Conservation (phyloP, 2,113 vertebrate species). For the Carassius gibelio region DNA sequence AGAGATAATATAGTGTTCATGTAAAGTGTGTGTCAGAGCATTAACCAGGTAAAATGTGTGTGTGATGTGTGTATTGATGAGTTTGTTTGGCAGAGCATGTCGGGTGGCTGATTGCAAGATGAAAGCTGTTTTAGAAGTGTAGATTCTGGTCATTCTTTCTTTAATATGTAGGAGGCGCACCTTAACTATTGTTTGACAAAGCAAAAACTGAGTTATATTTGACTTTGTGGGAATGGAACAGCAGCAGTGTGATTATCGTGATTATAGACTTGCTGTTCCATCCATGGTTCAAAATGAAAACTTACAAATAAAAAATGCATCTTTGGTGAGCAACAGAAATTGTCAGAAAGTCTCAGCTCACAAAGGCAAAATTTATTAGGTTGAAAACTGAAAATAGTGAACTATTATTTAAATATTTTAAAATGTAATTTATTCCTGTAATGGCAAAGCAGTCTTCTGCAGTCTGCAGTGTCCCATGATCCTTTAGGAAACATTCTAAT, state of each 20-base stretch:
- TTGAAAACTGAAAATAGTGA: background rate
- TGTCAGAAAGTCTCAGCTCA: too few species aligned
- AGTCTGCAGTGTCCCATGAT: background rate
- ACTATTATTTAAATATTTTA: background rate
- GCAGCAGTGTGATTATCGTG: background rate
- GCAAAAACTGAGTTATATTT: conserved; percentile 70
- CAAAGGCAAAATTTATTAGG: background rate
- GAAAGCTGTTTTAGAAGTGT: conserved; percentile 51
- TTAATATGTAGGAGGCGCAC: conserved; percentile 69
- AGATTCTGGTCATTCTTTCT: conserved; percentile 61
- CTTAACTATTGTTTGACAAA: conserved; percentile 76
- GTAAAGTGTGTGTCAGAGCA: background rate
- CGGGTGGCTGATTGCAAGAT: conserved; percentile 31
- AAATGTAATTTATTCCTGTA: background rate
- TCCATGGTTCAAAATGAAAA: background rate
- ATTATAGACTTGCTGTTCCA: background rate
- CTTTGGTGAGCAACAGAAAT: background rate
- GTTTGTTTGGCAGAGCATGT: conserved; percentile 1
- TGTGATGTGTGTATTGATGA: background rate
- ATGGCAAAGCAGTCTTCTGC: background rate
- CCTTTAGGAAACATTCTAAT: background rate
- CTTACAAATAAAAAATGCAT: background rate
- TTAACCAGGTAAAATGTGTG: conserved; percentile 36
- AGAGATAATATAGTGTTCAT: conserved; percentile 29
- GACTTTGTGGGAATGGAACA: conserved; percentile 68